Evolutionary conservation across 2,113 vertebrate genomes (phyloP).

Genomic region (Microcebus murinus): DNA sequence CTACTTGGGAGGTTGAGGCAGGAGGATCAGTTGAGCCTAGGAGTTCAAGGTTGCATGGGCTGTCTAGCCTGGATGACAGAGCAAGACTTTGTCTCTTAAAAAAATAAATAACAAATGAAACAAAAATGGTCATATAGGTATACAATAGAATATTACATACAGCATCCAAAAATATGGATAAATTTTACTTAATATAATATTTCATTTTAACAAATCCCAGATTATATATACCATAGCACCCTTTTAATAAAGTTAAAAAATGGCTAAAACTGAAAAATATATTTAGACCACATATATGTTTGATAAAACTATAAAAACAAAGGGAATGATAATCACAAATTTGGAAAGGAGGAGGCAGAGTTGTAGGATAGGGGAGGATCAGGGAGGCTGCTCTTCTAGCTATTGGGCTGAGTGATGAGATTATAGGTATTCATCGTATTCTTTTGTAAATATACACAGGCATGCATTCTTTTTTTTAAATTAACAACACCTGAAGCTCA

Average conservation of each 20-base stretch:
- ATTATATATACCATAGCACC: not conserved
- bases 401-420: not conserved
- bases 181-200: not conserved
- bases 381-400: not conserved
- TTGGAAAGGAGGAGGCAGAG: not conserved
- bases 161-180: not conserved
- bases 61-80: too few relatives aligned
- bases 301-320: conserved; percentile 33
- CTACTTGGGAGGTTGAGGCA: too few relatives aligned
- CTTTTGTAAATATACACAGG: not conserved
- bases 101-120: too few relatives aligned
- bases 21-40: too few relatives aligned
- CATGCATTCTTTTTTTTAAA: not conserved
- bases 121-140: not conserved
- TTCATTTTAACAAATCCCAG: not conserved
- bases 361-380: not conserved
- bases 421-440: not conserved
- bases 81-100: too few relatives aligned
- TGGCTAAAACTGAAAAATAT: conserved; percentile 24
- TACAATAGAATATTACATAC: not conserved
- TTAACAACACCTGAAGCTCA: not conserved
- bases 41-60: too few relatives aligned
- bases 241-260: conserved; percentile 47
- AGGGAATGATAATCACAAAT: not conserved
- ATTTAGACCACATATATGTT: conserved; percentile 17